These are phyloP conservation scores for Parotia lawesii DNA, from an alignment of 2,113 vertebrate genomes.

Conservation along the genomic window DNA sequence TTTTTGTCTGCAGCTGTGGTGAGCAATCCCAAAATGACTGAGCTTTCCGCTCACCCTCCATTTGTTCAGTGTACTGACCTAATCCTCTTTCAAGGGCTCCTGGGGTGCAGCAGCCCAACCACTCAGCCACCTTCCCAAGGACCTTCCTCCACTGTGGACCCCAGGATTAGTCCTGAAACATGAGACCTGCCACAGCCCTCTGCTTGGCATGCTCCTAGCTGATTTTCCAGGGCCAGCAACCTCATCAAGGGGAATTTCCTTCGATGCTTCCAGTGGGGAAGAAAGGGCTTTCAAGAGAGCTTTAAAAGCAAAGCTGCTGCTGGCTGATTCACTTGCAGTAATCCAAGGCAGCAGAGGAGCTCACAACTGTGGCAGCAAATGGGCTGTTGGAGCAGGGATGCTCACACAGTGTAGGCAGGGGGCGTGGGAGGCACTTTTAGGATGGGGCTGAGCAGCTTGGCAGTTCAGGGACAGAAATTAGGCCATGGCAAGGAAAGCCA, in stretches of 20 bases:
- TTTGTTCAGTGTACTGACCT: not conserved
- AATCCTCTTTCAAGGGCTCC: not conserved
- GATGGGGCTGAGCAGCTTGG: not conserved
- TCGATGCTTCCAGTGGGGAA: not conserved
- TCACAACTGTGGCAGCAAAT: rapidly evolving
- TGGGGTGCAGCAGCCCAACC: not conserved
- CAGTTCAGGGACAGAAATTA: not conserved
- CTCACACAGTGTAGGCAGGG: rapidly evolving
- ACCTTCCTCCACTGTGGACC: not conserved
- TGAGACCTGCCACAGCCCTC: not conserved
- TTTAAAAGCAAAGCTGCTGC: conserved; percentile 14
- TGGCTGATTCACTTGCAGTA: not conserved
- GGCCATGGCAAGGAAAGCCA: not conserved
- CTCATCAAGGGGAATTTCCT: conserved; percentile 11
- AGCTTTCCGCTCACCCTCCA: not conserved
- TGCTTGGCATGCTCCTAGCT: not conserved
- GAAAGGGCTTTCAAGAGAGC: not conserved
- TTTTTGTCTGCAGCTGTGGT: not conserved
- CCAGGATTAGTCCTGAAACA: not conserved
- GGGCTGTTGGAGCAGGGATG: not conserved
- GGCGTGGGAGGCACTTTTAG: rapidly evolving
- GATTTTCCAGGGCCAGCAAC: not conserved
- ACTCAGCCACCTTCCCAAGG: not conserved
- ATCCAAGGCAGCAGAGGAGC: not conserved
- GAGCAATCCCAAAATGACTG: not conserved